These are phyloP conservation scores for Pseudochaenichthys georgianus DNA, from an alignment of 2,797 vertebrate species.

Conservation along the genomic window DNA sequence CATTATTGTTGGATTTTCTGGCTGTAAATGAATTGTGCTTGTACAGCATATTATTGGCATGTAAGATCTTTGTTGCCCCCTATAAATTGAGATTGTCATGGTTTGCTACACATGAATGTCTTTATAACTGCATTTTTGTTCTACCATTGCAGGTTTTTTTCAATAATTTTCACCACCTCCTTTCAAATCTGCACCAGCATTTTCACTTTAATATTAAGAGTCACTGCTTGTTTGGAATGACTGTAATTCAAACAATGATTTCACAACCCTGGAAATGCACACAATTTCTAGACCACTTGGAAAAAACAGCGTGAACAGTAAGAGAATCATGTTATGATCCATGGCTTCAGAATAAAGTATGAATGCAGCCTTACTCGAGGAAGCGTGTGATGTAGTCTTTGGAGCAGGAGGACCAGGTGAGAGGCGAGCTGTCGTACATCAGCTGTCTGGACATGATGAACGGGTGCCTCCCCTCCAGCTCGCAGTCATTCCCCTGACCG, in stretches of 20 bases:
- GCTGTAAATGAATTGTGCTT: background rate
- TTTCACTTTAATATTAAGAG: slow-evolving; percentile 11
- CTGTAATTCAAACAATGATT: slow-evolving; percentile 2
- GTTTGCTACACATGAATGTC: slow-evolving; percentile 9
- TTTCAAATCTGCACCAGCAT: slow-evolving; percentile 15
- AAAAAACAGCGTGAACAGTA: background rate
- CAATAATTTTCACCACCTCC: slow-evolving; percentile 6
- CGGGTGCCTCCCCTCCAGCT: slow-evolving; percentile 87
- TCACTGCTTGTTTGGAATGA: background rate
- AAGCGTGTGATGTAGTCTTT: slow-evolving; percentile 98
- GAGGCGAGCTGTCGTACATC: slow-evolving; percentile 94
- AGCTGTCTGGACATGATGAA: slow-evolving; percentile 98
- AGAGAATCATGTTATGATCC: background rate
- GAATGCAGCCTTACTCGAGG: slow-evolving; percentile 89
- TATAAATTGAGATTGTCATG: background rate
- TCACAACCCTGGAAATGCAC: background rate
- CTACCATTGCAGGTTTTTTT: too few species aligned
- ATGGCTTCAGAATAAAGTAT: background rate
- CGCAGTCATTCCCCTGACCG: slow-evolving; percentile 97
- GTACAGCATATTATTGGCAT: background rate
- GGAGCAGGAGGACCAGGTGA: slow-evolving; percentile 97
- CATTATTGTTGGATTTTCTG: background rate
- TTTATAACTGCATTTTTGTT: background rate
- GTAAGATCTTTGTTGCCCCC: slow-evolving; percentile 4
- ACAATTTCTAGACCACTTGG: background rate